These are phyloP conservation scores for Elymnias hypermnestra DNA, from an alignment of 1,140 invertebrate species.

Conservation along the genomic window DNA sequence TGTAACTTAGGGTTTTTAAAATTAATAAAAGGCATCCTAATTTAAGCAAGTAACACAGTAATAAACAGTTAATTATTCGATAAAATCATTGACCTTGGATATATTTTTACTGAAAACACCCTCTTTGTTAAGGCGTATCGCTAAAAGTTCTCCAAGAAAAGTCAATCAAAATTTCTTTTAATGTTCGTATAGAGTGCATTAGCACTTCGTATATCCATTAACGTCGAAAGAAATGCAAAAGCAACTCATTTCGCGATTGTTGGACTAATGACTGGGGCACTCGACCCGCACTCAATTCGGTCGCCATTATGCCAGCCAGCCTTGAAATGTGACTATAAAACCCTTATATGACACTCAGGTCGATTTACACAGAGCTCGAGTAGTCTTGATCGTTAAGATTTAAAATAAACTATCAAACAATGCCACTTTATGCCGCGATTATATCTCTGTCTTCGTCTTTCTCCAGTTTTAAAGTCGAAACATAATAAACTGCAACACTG, in stretches of 20 bases:
- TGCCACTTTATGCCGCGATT: too few species aligned
- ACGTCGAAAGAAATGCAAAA: conserved; percentile 13
- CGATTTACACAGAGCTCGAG: conserved; percentile 29
- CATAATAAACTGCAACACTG: too few species aligned
- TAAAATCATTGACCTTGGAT: too few species aligned
- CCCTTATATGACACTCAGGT: conserved; percentile 47
- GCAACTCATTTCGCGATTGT: conserved; percentile 27
- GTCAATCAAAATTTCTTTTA: too few species aligned
- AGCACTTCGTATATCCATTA: conserved; percentile 1
- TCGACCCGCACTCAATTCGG: conserved; percentile 33
- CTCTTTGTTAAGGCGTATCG: too few species aligned
- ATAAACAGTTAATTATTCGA: too few species aligned
- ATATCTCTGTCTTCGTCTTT: neutral
- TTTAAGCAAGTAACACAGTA: too few species aligned
- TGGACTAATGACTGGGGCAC: conserved; percentile 28
- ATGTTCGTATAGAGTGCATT: neutral
- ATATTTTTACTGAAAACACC: too few species aligned
- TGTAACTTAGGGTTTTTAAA: too few species aligned
- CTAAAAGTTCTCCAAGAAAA: too few species aligned
- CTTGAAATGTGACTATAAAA: conserved; percentile 48
- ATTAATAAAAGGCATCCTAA: too few species aligned
- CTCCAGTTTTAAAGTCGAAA: too few species aligned
- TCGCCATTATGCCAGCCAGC: conserved; percentile 35
- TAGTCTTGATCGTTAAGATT: conserved; percentile 27
- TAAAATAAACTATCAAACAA: neutral